Evolutionary conservation across 2,113 vertebrate genomes (phyloP), one percentile per base, ranked within the genome.

Genomic region (Seriola rivoliana): DNA sequence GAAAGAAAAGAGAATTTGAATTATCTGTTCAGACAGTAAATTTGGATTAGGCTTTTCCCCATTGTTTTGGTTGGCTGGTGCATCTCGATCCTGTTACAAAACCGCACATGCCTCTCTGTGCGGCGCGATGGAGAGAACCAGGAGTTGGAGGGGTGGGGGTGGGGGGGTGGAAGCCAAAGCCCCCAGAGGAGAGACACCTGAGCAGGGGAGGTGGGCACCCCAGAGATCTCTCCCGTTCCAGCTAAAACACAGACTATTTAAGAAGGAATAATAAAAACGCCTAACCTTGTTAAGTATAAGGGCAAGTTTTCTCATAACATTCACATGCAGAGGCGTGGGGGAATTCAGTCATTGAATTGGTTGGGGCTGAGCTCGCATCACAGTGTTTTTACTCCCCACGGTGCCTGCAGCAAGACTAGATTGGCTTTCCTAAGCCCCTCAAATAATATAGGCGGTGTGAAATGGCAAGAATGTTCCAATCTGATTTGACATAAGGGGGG

Each of bases 391-490:
- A 65, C 78, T 55, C 84, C 64, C 68, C 86, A 76, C 79, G 74
- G 59, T 2, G 89, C 94, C 91, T 70, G 76, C 60, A 92, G 88
- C 88, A 70, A 92, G 48, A 40, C 81, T 57, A 88, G 88, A 93
- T 93, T 91, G 92, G 78, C 79, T 91, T 88, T 89, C 87, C 40
- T 40, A 52, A 78, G 75, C 85, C 65, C 74, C 68, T 75, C 40
- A 63, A 87, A 87, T 89, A 92, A 86, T 83, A 84, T 54, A 68
- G 79, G 54, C 75, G 46, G 88, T 91, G 91, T 85, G 84, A 94
- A 95, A 95, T 92, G 88, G 83, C 90, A 91, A 91, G 89, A 94
- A 93, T 92, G 93, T 92, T 92, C 81, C 90, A 92, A 91, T 94
- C 84, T 82, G 89, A 93, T 93, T 81, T 81, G 87, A 94, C 92